phyloP scores from a whole-genome alignment of 2,888 invertebrate species.

The Auanema freiburgensis region DNA sequence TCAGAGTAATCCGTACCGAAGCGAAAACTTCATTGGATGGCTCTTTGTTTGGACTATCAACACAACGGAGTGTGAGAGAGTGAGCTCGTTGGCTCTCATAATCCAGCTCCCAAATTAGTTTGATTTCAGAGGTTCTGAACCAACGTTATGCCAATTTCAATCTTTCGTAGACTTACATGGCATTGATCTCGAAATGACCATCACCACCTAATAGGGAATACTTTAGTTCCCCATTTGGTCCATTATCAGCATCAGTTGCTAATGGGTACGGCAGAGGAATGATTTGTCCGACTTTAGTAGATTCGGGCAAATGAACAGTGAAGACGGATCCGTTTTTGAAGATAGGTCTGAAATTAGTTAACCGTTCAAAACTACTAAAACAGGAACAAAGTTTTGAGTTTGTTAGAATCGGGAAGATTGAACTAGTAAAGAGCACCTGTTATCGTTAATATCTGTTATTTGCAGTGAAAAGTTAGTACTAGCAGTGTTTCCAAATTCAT shows the following conservation, averaged over 20 bases:
- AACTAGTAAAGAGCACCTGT: conserved; percentile 23
- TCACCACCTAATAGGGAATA: conserved; percentile 37
- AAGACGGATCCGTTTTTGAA: conserved; percentile 40
- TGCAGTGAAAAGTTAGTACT: conserved; percentile 25
- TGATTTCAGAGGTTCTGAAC: conserved; percentile 29
- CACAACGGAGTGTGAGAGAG: conserved; percentile 30
- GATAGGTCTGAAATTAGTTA: conserved; percentile 36
- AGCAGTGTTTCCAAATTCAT: conserved; percentile 20
- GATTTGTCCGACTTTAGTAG: conserved; percentile 23
- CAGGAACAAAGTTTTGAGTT: neutral
- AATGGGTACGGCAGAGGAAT: conserved; percentile 42
- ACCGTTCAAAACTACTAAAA: too few relatives aligned
- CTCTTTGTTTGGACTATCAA: conserved; percentile 25
- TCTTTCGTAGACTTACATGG: conserved; percentile 7
- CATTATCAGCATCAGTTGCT: conserved; percentile 34
- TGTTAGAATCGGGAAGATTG: neutral
- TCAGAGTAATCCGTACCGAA: conserved; percentile 20
- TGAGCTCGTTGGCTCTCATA: conserved; percentile 37
- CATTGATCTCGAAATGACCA: conserved; percentile 32
- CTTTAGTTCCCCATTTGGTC: conserved; percentile 21
- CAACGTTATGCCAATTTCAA: neutral
- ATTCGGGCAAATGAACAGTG: conserved; percentile 21
- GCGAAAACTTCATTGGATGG: conserved; percentile 39
- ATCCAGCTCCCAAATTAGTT: conserved; percentile 26
- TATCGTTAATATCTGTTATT: conserved; percentile 38